phyloP scores from a whole-genome alignment of 2,113 vertebrate species.

The Xenopus laevis region DNA sequence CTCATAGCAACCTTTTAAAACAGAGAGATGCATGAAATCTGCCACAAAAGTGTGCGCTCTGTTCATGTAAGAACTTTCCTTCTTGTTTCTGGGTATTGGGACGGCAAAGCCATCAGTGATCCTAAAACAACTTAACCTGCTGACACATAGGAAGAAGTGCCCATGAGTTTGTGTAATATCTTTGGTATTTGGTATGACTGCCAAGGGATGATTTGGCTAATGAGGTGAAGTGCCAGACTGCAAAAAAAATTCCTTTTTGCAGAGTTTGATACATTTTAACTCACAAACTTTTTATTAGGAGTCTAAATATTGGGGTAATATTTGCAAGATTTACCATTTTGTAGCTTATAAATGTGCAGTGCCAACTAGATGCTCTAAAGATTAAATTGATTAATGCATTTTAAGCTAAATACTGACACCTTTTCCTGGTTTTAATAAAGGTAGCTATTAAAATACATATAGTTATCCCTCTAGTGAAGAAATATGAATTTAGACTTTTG shows the following conservation, averaged over 20 bases:
- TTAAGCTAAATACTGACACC: no score
- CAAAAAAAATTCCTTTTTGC: no score
- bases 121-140: background rate
- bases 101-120: background rate
- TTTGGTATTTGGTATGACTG: conserved; percentile 1
- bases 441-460: no score
- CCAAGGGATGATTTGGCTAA: conserved; percentile 24
- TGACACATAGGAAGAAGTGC: conserved; percentile 17
- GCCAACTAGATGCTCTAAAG: no score
- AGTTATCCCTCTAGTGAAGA: no score
- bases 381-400: no score
- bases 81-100: background rate
- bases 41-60: background rate
- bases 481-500: no score
- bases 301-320: no score
- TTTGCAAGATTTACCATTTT: no score
- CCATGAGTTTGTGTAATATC: conserved; percentile 5
- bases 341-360: no score
- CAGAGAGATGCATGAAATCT: background rate
- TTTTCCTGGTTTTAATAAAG: no score
- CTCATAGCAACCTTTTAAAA: conserved; percentile 30
- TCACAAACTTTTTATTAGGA: no score
- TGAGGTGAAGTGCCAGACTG: background rate
- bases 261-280: background rate
- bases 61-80: background rate